Base-by-base conservation (phyloP, 1,140 invertebrate species). In the Drosophila triauraria region DNA sequence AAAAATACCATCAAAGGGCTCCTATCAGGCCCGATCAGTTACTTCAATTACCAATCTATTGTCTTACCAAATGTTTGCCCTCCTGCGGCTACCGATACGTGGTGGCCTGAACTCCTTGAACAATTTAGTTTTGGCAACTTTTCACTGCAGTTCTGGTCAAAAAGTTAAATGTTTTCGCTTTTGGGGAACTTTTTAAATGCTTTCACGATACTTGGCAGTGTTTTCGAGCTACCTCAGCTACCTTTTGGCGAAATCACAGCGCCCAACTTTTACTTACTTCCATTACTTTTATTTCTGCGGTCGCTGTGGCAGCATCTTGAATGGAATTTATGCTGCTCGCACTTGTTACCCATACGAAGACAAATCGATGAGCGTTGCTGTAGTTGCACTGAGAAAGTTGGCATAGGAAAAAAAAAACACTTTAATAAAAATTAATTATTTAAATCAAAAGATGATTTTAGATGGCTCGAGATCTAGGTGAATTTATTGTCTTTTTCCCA, bases 121-220 rank as follows among this genome's bases (percentile, higher is more conserved):
- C 59, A 69, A 35, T 71, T 32, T 48, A 60, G 53, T 60, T 72
- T 74, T 3, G 46, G 17, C 23, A 72, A 72, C 53, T 72, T 72
- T 17, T 25, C 3, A 15, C 20, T 10, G 17, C 44, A 17, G 70
- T 38, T n/a, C 44, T 17, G 46, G 70, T 43, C 38, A 60, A 72
- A 72, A 71, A 67, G 69, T 72, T 71, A 50, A 72, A 71, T 60
- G 53, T 38, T 74, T 72, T 42, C 30, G 53, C 23, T 23, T n/a
- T 23, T n/a, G 2, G 23, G 30, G n/a, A 72, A 72, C 67, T 72
- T 72, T 72, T 60, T 60, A 72, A 72, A 72, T 72, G 53, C 67
- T 60, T 72, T 60, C 44, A 72, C 46, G 46, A 59, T 70, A 68
- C 63, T 70, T 70, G 44, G 6, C 53, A 20, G 38, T 42, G 69